Conservation (phyloP, 2,888 invertebrate genomes). For the Heliothis peltigera region DNA sequence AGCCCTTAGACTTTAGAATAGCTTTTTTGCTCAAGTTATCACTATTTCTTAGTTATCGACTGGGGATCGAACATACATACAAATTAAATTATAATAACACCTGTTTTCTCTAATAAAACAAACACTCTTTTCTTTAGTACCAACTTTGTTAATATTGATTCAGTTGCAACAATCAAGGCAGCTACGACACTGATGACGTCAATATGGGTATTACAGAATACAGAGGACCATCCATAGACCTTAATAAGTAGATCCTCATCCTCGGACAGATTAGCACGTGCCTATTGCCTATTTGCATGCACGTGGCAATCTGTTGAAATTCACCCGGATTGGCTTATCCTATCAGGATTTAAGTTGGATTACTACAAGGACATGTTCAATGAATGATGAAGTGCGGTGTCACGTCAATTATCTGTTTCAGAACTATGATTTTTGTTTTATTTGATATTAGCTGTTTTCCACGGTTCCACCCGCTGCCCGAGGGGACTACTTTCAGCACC, state of each 20-base stretch:
- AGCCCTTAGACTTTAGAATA: too few relatives aligned
- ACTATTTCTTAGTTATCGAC: too few relatives aligned
- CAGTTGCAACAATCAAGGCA: background rate
- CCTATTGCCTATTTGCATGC: background rate
- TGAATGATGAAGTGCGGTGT: too few relatives aligned
- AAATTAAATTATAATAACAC: background rate
- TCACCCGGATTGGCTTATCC: constrained; percentile 1
- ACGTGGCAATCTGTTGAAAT: background rate
- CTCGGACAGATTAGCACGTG: background rate
- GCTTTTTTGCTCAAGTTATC: too few relatives aligned
- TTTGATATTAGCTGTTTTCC: too few relatives aligned
- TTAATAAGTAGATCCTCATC: background rate
- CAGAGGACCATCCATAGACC: background rate
- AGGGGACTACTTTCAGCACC: too few relatives aligned
- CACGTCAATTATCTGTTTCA: too few relatives aligned
- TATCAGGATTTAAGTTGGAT: background rate
- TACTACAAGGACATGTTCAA: too few relatives aligned
- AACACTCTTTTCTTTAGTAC: background rate
- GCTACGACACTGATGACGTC: background rate
- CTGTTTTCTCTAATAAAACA: background rate
- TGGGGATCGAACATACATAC: too few relatives aligned
- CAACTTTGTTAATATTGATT: background rate
- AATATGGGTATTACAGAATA: background rate
- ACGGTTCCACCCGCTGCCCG: too few relatives aligned
- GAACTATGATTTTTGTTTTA: too few relatives aligned